These are phyloP conservation scores for Oceanites oceanicus DNA, from an alignment of 2,113 vertebrate species.

Conservation along the genomic window DNA sequence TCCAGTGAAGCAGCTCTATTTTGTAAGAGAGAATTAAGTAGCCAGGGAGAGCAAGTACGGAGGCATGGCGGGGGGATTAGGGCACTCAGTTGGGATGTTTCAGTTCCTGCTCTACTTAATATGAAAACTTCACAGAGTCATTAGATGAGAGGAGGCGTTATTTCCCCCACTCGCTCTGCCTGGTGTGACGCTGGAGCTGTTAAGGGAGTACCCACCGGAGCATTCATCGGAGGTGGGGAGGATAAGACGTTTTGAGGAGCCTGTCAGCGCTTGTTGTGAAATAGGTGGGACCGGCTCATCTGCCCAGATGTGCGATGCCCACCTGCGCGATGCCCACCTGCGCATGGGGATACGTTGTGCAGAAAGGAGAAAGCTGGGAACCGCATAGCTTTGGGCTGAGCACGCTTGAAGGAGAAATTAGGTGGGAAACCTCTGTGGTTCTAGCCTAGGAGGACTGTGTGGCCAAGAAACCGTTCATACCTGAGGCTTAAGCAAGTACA, in stretches of 20 bases:
- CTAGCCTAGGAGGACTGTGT: neutral
- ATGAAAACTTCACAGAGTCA: neutral
- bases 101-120: constrained; percentile 34
- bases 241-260: neutral
- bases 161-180: neutral
- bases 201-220: neutral
- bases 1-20: constrained; percentile 25
- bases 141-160: neutral
- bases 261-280: neutral
- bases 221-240: neutral
- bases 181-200: neutral
- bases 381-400: neutral
- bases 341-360: accelerated
- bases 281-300: neutral
- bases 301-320: neutral
- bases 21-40: constrained; percentile 31
- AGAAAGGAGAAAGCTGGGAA: neutral
- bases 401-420: neutral
- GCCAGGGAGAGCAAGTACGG: neutral
- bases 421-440: neutral
- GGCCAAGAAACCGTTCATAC: neutral
- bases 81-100: constrained; percentile 19
- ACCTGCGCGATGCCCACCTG: accelerated
- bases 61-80: constrained; percentile 23
- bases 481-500: neutral